These are phyloP conservation scores for Trimorus sp. DNA, from an alignment of 2,888 invertebrate genomes.

Conservation along the genomic window DNA sequence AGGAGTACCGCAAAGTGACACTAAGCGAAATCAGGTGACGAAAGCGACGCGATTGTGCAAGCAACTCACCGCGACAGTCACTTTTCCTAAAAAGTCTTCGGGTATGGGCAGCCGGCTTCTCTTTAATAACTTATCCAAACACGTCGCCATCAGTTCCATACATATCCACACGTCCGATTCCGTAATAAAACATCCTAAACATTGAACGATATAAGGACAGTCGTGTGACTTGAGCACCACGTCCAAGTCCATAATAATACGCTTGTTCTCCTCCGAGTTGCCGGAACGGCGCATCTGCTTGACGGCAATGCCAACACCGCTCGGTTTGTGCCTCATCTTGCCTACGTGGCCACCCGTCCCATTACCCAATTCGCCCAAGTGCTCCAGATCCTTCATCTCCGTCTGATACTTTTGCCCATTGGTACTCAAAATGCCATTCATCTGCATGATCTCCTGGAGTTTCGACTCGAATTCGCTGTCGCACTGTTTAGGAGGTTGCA, in stretches of 20 bases:
- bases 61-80: slow-evolving; percentile 89
- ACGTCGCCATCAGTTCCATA: slow-evolving; percentile 99
- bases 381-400: slow-evolving; percentile 91
- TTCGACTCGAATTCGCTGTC: slow-evolving; percentile 87
- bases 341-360: slow-evolving; percentile 99
- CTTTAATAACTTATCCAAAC: slow-evolving; percentile 98
- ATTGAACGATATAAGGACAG: slow-evolving; percentile 98
- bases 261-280: slow-evolving; percentile 97
- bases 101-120: slow-evolving; percentile 94
- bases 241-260: slow-evolving; percentile 99
- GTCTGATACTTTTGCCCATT: slow-evolving; percentile 90
- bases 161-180: slow-evolving; percentile 99
- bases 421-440: slow-evolving; percentile 94
- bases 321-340: slow-evolving; percentile 95
- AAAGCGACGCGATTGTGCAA: slow-evolving; percentile 77
- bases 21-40: slow-evolving; percentile 65
- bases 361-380: slow-evolving; percentile 93
- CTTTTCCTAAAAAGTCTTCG: slow-evolving; percentile 97
- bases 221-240: slow-evolving; percentile 99
- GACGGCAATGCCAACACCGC: slow-evolving; percentile 94
- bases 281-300: slow-evolving; percentile 99
- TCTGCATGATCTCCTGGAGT: slow-evolving; percentile 95
- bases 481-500: slow-evolving; percentile 86
- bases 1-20: neutral
- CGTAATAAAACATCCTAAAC: slow-evolving; percentile 98